Conservation (phyloP, 2,797 vertebrate genomes). For the Bradypus variegatus region DNA sequence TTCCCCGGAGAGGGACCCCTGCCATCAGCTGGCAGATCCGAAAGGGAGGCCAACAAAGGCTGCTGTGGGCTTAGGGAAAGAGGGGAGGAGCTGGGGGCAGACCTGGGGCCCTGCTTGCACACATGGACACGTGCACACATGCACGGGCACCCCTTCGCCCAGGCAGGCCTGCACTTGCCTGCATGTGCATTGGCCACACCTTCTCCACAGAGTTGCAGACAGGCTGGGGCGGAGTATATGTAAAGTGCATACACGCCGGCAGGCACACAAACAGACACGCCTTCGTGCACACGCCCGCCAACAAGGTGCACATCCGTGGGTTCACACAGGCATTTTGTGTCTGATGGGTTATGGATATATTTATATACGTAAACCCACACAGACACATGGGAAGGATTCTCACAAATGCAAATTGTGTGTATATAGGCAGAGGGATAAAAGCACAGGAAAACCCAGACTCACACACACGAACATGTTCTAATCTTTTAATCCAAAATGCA, state of each 20-base stretch:
- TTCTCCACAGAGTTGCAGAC: not conserved
- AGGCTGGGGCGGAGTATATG: no score
- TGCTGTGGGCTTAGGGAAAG: not conserved
- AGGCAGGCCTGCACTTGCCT: not conserved
- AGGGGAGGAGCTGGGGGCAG: not conserved
- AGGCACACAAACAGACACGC: no score
- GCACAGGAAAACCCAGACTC: not conserved
- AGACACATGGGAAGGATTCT: not conserved
- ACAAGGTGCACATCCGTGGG: no score
- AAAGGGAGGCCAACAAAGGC: constrained; percentile 39
- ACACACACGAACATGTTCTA: not conserved
- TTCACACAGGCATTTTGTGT: not conserved
- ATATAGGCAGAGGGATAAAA: not conserved
- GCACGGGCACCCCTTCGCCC: not conserved
- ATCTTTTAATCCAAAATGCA: not conserved
- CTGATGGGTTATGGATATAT: no score
- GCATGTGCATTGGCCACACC: no score
- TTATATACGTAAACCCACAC: not conserved
- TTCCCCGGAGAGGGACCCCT: constrained; percentile 38
- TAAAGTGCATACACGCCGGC: not conserved
- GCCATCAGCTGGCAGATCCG: constrained; percentile 51
- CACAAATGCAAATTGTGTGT: not conserved
- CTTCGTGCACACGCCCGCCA: not conserved
- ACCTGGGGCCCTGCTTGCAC: not conserved
- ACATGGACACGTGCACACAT: not conserved